Evolutionary conservation across 1,140 invertebrate species (phyloP).

Genomic region (Lordiphosa stackelbergi): DNA sequence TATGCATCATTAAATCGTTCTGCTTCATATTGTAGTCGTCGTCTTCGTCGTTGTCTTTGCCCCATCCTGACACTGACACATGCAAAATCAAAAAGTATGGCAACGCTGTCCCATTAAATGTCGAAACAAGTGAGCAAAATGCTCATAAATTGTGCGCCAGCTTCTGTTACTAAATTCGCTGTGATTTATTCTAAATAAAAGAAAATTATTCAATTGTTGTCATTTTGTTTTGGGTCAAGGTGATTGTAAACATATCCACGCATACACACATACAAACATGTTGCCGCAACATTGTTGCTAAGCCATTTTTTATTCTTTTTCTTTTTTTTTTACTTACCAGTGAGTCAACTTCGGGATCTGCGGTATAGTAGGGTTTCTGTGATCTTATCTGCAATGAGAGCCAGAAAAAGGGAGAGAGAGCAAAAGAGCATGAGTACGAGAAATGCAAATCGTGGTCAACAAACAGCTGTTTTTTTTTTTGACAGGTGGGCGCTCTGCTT

Average conservation of each 20-base stretch:
- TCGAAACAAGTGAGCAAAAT: slow-evolving; percentile 60
- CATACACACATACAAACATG: slow-evolving; percentile 27
- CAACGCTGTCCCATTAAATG: slow-evolving; percentile 70
- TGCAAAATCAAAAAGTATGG: slow-evolving; percentile 56
- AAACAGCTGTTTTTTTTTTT: slow-evolving; percentile 18
- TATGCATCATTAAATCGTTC: slow-evolving; percentile 76
- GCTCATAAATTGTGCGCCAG: slow-evolving; percentile 60
- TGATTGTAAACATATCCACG: slow-evolving; percentile 37
- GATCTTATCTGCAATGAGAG: slow-evolving; percentile 93
- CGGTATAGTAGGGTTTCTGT: slow-evolving; percentile 98
- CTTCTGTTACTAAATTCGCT: slow-evolving; percentile 63
- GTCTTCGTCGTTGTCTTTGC: slow-evolving; percentile 25
- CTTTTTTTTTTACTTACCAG: slow-evolving; percentile 87
- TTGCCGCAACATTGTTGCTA: slow-evolving; percentile 58
- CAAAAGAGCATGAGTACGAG: slow-evolving; percentile 14
- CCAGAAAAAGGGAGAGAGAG: slow-evolving; percentile 16
- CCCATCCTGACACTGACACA: neutral
- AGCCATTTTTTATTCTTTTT: neutral
- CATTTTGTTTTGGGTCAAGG: slow-evolving; percentile 71
- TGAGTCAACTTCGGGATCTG: slow-evolving; percentile 98
- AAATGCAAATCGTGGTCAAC: slow-evolving; percentile 33
- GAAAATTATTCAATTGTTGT: slow-evolving; percentile 75
- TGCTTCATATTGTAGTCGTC: slow-evolving; percentile 73
- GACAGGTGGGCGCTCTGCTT: slow-evolving; percentile 36
- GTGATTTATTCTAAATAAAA: slow-evolving; percentile 75